Evolutionary conservation across 2,113 vertebrate species (phyloP).

Genomic region (Spilogale gracilis): DNA sequence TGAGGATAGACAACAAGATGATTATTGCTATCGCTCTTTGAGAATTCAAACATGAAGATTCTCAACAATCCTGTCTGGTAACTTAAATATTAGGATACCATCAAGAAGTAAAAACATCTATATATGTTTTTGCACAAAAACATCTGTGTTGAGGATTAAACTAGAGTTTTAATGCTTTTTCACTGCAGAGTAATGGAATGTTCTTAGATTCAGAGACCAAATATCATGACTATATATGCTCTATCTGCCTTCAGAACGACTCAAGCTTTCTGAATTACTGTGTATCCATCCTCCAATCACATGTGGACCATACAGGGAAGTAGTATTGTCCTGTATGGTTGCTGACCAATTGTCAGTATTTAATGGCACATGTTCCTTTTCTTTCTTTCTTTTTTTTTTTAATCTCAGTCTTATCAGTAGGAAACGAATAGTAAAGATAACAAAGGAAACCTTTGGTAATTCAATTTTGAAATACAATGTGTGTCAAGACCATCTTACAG

Average conservation of each 20-base stretch:
- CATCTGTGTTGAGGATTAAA: background rate
- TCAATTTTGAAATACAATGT: slow-evolving; percentile 39
- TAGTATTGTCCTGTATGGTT: background rate
- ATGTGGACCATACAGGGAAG: background rate
- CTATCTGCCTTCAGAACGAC: background rate
- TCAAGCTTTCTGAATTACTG: background rate
- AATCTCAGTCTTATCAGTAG: background rate
- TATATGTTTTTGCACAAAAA: background rate
- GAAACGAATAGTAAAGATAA: background rate
- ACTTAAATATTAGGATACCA: slow-evolving; percentile 3
- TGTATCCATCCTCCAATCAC: background rate
- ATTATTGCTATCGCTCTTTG: background rate
- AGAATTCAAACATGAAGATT: slow-evolving; percentile 37
- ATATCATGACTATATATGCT: background rate
- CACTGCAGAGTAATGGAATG: background rate
- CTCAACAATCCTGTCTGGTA: background rate
- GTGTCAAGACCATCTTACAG: background rate
- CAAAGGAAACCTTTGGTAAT: background rate
- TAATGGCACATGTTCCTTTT: background rate
- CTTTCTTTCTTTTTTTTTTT: background rate
- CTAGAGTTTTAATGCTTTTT: background rate
- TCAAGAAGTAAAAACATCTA: background rate
- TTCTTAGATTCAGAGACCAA: background rate
- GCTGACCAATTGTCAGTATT: background rate
- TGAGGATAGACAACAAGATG: background rate